Conservation (phyloP, 2,113 vertebrate species). For the Tragelaphus imberbis region DNA sequence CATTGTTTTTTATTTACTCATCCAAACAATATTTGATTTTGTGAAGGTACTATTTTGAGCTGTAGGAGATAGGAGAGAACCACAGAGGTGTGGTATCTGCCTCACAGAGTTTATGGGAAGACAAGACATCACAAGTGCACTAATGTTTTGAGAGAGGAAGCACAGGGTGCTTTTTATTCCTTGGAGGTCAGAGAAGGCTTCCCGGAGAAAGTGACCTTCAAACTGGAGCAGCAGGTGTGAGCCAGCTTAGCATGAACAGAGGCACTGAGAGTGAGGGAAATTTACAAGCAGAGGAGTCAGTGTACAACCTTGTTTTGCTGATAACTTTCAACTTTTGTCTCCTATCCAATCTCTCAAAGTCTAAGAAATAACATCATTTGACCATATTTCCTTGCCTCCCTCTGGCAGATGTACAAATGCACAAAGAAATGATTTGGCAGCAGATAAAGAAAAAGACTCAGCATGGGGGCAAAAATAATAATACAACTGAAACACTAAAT, state of each 20-base stretch:
- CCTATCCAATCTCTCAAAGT: not conserved
- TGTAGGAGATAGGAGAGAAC: not conserved
- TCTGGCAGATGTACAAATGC: not conserved
- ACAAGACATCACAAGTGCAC: not conserved
- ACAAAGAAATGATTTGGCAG: not conserved
- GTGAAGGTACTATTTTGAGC: not conserved
- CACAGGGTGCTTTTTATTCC: slow-evolving; percentile 11
- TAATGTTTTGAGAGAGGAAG: slow-evolving; percentile 29
- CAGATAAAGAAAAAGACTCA: not conserved
- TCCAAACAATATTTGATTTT: not conserved
- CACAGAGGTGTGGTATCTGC: not conserved
- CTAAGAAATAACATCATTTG: not conserved
- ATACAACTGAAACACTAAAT: not conserved
- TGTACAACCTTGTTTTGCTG: not conserved
- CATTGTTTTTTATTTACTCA: not conserved
- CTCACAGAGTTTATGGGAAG: not conserved
- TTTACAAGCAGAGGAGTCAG: not conserved
- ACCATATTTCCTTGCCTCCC: not conserved
- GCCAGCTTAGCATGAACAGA: not conserved
- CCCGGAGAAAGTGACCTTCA: slow-evolving; percentile 28
- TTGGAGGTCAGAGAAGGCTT: slow-evolving; percentile 35
- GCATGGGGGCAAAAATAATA: not conserved
- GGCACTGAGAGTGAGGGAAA: not conserved
- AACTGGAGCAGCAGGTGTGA: not conserved
- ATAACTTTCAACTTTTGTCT: slow-evolving; percentile 30